Percentiles rank a stretch among this genome's conserved stretches.
phyloP scores from a whole-genome alignment of 2,113 vertebrate genomes.

The Jacana jacana region DNA sequence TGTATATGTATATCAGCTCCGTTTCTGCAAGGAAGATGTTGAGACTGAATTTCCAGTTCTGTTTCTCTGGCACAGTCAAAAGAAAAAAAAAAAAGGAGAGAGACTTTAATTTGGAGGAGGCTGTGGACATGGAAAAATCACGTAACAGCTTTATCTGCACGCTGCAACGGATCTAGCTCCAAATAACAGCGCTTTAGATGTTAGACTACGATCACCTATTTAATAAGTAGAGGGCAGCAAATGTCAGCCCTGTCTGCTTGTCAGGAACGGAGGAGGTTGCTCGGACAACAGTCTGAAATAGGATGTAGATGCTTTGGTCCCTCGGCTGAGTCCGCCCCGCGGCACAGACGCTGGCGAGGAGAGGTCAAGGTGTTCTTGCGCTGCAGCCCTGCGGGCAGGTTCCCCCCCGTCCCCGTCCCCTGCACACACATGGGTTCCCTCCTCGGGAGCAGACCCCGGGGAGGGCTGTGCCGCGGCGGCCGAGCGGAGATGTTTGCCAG shows the following conservation, averaged over 20 bases:
- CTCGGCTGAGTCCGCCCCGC: background rate
- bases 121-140: background rate
- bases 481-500: constrained; percentile 47
- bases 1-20: background rate
- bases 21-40: background rate
- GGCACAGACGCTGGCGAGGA: background rate
- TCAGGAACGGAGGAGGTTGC: background rate
- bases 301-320: background rate
- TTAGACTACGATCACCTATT: constrained; percentile 1
- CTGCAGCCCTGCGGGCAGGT: constrained; percentile 10
- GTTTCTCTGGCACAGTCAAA: background rate
- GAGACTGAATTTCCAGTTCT: background rate
- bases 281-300: background rate
- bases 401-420: constrained; percentile 5
- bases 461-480: constrained; percentile 31
- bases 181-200: background rate
- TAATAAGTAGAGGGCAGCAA: constrained; percentile 57
- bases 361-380: constrained; percentile 37
- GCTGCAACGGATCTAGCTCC: background rate
- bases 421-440: background rate
- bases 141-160: background rate
- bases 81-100: too few relatives aligned
- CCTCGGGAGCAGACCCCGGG: constrained; percentile 2
- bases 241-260: constrained; percentile 17
- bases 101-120: background rate